phyloP scores from a whole-genome alignment of 1,140 invertebrate species.

The Aculops lycopersici region DNA sequence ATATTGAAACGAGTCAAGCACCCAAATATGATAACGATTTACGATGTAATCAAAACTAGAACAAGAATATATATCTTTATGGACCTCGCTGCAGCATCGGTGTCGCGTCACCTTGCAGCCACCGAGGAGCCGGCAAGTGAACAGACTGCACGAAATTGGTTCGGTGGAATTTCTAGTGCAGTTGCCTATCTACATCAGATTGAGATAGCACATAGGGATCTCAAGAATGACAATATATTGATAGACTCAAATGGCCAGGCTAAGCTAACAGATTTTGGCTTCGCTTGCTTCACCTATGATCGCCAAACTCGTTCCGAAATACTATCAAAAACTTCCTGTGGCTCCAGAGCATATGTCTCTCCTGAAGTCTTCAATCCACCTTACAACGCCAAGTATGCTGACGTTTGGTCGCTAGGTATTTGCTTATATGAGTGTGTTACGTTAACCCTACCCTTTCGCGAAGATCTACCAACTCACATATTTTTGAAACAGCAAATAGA shows the following conservation, averaged over 20 bases:
- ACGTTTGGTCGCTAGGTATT: slow-evolving; percentile 1
- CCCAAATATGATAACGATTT: slow-evolving; percentile 7
- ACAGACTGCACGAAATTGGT: slow-evolving; percentile 4
- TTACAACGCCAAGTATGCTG: slow-evolving; percentile 4
- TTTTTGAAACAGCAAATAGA: neutral
- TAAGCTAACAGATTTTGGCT: slow-evolving; percentile 8
- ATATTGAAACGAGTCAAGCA: slow-evolving; percentile 5
- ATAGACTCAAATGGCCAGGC: slow-evolving; percentile 5
- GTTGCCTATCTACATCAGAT: slow-evolving; percentile 6
- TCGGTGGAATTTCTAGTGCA: slow-evolving; percentile 3
- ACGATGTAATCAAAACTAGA: slow-evolving; percentile 8
- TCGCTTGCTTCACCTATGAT: slow-evolving; percentile 6
- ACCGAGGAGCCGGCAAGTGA: slow-evolving; percentile 4
- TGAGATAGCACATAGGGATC: slow-evolving; percentile 8
- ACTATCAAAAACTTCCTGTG: neutral
- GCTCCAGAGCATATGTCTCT: neutral
- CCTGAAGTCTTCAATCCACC: slow-evolving; percentile 2
- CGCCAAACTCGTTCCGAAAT: neutral
- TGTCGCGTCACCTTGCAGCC: neutral
- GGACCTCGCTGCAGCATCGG: slow-evolving; percentile 5
- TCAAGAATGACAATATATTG: slow-evolving; percentile 8
- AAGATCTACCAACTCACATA: slow-evolving; percentile 25
- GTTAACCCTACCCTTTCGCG: neutral
- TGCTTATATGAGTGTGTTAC: neutral
- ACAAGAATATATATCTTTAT: slow-evolving; percentile 8